A percentile compares a stretch with the other conserved stretches of the same genome.
Conservation (phyloP, 1,140 invertebrate species). For the Drosophila bocqueti region DNA sequence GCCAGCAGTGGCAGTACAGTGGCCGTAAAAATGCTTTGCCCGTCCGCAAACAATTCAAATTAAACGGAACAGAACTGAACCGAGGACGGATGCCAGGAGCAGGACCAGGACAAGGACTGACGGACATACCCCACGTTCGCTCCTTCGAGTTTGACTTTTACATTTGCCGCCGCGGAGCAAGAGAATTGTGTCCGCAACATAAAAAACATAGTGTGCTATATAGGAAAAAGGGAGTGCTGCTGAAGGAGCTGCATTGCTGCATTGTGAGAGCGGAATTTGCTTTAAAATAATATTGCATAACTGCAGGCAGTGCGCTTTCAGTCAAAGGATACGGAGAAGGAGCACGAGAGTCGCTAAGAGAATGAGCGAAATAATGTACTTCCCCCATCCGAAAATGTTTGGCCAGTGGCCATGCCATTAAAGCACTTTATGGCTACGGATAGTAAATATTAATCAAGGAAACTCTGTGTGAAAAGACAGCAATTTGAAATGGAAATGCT, state of each 20-base stretch:
- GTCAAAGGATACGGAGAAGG: constrained; percentile 10
- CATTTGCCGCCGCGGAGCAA: constrained; percentile 14
- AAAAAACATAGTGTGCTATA: constrained; percentile 5
- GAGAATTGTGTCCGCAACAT: constrained; percentile 27
- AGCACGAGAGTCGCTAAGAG: constrained; percentile 3
- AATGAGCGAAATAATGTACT: constrained; percentile 12
- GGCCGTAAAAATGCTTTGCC: constrained; percentile 61
- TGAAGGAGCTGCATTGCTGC: constrained; percentile 13
- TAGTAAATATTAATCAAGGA: constrained; percentile 20
- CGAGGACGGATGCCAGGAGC: background rate
- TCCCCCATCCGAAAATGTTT: background rate
- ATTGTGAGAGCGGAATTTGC: constrained; percentile 58
- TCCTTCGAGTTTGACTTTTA: constrained; percentile 25
- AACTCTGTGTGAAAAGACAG: constrained; percentile 5
- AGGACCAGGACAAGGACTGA: constrained; percentile 10
- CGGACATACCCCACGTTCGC: constrained; percentile 14
- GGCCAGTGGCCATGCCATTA: constrained; percentile 14
- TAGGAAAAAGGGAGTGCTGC: background rate
- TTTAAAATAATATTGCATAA: constrained; percentile 80
- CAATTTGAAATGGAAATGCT: constrained; percentile 7
- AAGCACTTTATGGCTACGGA: constrained; percentile 27
- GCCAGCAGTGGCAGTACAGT: constrained; percentile 10
- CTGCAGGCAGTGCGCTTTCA: constrained; percentile 48
- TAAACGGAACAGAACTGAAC: constrained; percentile 58
- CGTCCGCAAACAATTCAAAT: constrained; percentile 77